Evolutionary conservation across 2,888 invertebrate species (phyloP).

Genomic region (Creontiades dilutus): DNA sequence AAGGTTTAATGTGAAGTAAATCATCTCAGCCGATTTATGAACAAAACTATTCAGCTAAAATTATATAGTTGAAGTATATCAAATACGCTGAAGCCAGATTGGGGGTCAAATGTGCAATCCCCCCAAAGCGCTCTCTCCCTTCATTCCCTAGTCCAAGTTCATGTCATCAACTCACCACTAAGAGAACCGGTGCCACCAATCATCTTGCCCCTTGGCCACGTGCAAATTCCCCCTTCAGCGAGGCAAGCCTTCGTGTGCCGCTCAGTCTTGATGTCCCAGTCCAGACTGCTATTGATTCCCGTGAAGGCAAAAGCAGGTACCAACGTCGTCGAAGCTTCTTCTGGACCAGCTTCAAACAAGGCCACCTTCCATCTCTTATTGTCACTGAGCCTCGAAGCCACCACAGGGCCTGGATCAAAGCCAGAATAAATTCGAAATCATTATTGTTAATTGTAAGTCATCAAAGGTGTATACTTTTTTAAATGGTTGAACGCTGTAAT

Average conservation of each 20-base stretch:
- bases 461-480: no score
- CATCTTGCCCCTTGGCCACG: constrained; percentile 80
- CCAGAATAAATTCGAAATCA: not conserved
- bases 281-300: constrained; percentile 78
- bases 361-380: constrained; percentile 78
- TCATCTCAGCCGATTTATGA: no score
- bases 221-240: constrained; percentile 78
- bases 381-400: constrained; percentile 80
- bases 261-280: constrained; percentile 81
- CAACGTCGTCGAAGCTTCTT: constrained; percentile 79
- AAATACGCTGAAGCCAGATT: no score
- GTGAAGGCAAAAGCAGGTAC: constrained; percentile 79
- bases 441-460: not conserved
- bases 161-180: constrained; percentile 72
- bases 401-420: constrained; percentile 79
- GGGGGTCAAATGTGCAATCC: no score
- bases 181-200: constrained; percentile 76
- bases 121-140: no score
- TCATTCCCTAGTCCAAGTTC: no score
- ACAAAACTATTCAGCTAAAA: no score
- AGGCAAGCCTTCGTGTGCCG: constrained; percentile 78
- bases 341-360: constrained; percentile 79
- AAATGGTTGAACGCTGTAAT: no score
- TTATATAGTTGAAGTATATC: no score
- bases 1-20: no score